Base-by-base conservation (phyloP, 2,888 invertebrate species). In the Eupithecia inturbata region DNA sequence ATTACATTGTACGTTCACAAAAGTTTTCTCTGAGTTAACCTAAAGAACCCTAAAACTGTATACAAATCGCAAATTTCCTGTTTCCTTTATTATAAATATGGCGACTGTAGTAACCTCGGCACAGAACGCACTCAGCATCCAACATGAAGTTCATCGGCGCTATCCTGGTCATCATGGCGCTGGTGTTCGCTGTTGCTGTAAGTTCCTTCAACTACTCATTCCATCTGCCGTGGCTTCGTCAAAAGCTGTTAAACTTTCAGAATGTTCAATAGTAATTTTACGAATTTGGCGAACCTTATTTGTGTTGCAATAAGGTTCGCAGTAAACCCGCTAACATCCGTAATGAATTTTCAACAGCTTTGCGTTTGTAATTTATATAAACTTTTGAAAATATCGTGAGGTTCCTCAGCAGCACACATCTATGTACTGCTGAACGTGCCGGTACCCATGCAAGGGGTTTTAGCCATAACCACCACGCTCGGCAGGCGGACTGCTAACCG, bases 171-270 rank as follows among this genome's bases (percentile, higher is more conserved):
- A 10, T 66, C 36, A 66, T 66, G 66, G 66, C 66, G 39, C 22
- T 66, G 66, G 66, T 66, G 39, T 66, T 66, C 66, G 66, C 66
- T 64, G 4, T 64, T 64, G 39, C 39, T 14, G 66, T 66, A 26
- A 66, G 66, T 66, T 31, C 3, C 7, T 9, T 19, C 7, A 28
- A 60, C 28, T 31, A 14, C 16, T 2, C 26, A 62, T 0, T 28
- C 28, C 9, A 62, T 31, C 19, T n/a, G 7, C 7, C 19, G 6
- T 19, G 12, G 16, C 0, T 12, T 41, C 14, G 12, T 41, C 19
- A 45, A 19, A 45, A 19, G 4, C 6, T 45, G 19, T 19, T 19
- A 7, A 45, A 45, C 45, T 0, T 19, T 45, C 2, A 6, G 7
- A 19, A 7, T 19, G 19, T 45, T 45, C 16, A 41, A 36, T 36